A percentile compares a stretch with the other conserved stretches of the same genome.
Conservation (phyloP, 2,797 vertebrate species). For the Alcedo quadribrachys region DNA sequence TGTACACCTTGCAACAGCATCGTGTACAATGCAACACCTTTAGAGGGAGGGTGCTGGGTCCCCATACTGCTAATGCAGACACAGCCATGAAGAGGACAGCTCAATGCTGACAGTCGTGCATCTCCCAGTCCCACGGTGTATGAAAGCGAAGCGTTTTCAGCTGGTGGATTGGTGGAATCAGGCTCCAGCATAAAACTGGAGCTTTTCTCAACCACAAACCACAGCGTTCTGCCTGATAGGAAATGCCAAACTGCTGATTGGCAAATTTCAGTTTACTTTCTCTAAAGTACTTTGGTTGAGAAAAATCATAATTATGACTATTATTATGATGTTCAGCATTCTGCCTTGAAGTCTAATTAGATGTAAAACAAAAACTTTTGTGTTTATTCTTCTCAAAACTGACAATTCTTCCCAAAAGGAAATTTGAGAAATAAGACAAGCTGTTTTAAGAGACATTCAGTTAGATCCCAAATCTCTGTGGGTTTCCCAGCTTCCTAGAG, state of each 20-base stretch:
- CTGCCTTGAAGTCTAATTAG: slow-evolving; percentile 42
- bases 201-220: not conserved
- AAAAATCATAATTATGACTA: slow-evolving; percentile 52
- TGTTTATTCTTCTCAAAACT: slow-evolving; percentile 13
- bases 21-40: fast-evolving
- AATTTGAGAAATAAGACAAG: not conserved
- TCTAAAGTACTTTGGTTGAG: slow-evolving; percentile 13
- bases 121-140: not conserved
- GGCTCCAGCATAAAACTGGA: not conserved
- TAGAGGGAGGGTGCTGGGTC: not conserved
- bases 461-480: not conserved
- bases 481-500: not conserved
- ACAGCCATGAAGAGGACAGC: not conserved
- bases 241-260: not conserved
- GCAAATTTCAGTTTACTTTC: slow-evolving; percentile 21
- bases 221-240: not conserved
- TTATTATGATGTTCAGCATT: slow-evolving; percentile 25
- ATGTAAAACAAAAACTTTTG: slow-evolving; percentile 53
- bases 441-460: not conserved
- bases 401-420: not conserved
- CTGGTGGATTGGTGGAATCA: not conserved
- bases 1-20: not conserved
- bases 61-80: not conserved
- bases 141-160: not conserved
- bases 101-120: not conserved